Evolutionary conservation across 2,113 vertebrate genomes (phyloP), one percentile per base, ranked within the genome.

Genomic region (Canis aureus): DNA sequence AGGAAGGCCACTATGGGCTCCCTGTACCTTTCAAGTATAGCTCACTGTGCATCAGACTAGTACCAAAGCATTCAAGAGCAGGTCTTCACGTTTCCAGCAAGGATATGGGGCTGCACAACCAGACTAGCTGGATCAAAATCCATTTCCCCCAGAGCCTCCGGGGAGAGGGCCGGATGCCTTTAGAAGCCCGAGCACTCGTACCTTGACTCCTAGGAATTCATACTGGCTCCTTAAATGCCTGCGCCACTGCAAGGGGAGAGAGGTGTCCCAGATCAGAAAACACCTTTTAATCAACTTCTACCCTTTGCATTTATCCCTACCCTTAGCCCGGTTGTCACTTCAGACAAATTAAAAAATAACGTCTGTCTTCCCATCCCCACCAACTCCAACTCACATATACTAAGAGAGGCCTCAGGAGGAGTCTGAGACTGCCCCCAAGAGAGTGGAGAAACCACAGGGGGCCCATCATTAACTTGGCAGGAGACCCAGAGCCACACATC

Each of bases 301-400:
- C 9, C 3, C 32, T 4, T 66, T 60, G 32, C 19, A 59, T 64
- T 57, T 87, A 95, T 62, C 4, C n/a, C 32, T 51, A 43, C 7
- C 6, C 95, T 32, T 76, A 66, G 8, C 53, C 23, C 85, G 11
- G 5, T 80, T 89, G 82, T 94, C 49, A 71, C 49, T 86, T 38
- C 53, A 90, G 55, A 89, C 11, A 6, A 97, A 89, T 89, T 53
- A 2, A 11, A 83, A 96, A 90, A 67, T 25, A 93, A 82, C 53
- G 17, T 94, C 55, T 74, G 27, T 12, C 43, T 81, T 94, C 17
- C 74, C 4, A 73, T 29, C 25, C 12, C 19, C 23, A 92, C 8
- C 10, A 88, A 10, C 35, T 16, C 12, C 38, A 80, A 57, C 19
- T 73, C 51, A 8, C 13, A 23, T 10, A 66, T 23, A 85, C 0